These are phyloP conservation scores for Liopterus haemorrhoidalis DNA, from an alignment of 2,888 invertebrate genomes.

Conservation along the genomic window DNA sequence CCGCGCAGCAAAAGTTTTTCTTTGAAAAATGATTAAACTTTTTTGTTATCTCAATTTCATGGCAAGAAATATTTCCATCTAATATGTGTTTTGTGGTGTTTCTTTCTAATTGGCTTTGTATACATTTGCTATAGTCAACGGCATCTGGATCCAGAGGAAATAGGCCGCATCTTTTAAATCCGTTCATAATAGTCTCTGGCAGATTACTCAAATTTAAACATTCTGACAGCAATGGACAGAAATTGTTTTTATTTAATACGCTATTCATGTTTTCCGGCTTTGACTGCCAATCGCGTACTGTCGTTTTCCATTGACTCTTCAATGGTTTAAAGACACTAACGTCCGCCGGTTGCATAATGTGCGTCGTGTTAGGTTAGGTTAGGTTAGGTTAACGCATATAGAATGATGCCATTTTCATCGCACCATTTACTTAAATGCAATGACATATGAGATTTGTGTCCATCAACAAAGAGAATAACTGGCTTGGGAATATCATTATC, in stretches of 20 bases:
- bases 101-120: slow-evolving; percentile 26
- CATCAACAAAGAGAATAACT: slow-evolving; percentile 34
- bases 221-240: slow-evolving; percentile 31
- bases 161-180: slow-evolving; percentile 30
- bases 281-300: slow-evolving; percentile 29
- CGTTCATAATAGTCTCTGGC: slow-evolving; percentile 24
- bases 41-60: background rate
- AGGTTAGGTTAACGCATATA: slow-evolving; percentile 34
- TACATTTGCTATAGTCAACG: slow-evolving; percentile 31
- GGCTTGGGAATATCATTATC: slow-evolving; percentile 28
- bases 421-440: slow-evolving; percentile 32
- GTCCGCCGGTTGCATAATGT: slow-evolving; percentile 36
- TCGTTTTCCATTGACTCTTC: slow-evolving; percentile 35
- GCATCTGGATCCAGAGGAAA: slow-evolving; percentile 30
- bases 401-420: slow-evolving; percentile 32
- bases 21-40: background rate
- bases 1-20: background rate
- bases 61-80: background rate
- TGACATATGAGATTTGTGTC: slow-evolving; percentile 34
- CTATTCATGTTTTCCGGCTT: slow-evolving; percentile 27
- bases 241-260: slow-evolving; percentile 32
- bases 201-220: slow-evolving; percentile 18
- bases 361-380: slow-evolving; percentile 33
- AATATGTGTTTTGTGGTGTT: background rate
- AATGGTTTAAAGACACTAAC: slow-evolving; percentile 36